Conservation (phyloP, 2,888 invertebrate species). For the Patella depressa region DNA sequence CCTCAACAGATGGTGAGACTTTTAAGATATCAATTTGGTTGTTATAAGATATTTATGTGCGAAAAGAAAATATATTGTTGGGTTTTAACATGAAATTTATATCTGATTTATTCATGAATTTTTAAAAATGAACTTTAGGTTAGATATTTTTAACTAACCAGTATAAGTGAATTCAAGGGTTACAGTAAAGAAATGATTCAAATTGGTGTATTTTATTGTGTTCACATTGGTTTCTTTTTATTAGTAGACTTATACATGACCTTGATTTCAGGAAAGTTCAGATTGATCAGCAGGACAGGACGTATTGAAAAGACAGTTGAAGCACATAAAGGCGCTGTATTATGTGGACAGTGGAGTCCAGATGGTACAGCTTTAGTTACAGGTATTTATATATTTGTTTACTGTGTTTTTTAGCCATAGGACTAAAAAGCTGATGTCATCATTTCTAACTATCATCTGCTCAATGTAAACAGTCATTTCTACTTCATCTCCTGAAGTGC, state of each 20-base stretch:
- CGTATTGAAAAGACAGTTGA: slow-evolving; percentile 92
- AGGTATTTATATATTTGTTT: slow-evolving; percentile 73
- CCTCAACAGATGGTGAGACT: slow-evolving; percentile 87
- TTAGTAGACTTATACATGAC: too few species aligned
- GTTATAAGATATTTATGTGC: not conserved
- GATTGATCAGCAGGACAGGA: slow-evolving; percentile 89
- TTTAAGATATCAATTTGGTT: not conserved
- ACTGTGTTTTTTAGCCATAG: not conserved
- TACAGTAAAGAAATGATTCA: too few species aligned
- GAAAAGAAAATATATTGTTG: not conserved
- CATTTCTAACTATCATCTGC: too few species aligned
- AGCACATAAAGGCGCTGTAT: slow-evolving; percentile 90
- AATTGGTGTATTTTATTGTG: too few species aligned
- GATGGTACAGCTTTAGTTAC: slow-evolving; percentile 96
- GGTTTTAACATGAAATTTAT: not conserved
- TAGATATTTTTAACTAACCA: too few species aligned
- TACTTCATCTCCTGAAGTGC: too few species aligned
- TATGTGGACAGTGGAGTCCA: slow-evolving; percentile 92
- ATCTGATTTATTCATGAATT: not conserved
- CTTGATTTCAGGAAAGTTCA: slow-evolving; percentile 79
- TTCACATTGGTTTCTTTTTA: too few species aligned
- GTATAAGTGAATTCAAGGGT: too few species aligned
- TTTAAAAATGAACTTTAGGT: too few species aligned
- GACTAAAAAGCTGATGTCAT: not conserved
- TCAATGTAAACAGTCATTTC: too few species aligned